Conservation (phyloP, 2,797 vertebrate species). For the Molothrus ater region DNA sequence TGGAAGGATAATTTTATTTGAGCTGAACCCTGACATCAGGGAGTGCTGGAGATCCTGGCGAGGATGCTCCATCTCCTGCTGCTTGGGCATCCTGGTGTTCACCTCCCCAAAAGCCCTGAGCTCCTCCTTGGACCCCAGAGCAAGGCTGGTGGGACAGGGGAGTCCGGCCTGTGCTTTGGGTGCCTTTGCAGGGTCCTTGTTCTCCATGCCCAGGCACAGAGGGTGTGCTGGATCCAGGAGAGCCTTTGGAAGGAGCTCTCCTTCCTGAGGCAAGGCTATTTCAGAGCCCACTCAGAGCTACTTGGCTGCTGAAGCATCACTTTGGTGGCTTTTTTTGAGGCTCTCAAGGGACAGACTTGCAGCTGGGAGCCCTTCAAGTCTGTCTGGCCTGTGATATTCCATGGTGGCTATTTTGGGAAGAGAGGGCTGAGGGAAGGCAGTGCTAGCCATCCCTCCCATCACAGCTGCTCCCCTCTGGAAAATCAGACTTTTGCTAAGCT, state of each 20-base stretch:
- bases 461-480: neutral
- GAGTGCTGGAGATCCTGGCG: neutral
- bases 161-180: neutral
- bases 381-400: slow-evolving; percentile 10
- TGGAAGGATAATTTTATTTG: neutral
- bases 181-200: neutral
- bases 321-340: neutral
- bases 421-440: neutral
- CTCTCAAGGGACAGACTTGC: slow-evolving; percentile 11
- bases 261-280: neutral
- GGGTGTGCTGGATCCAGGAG: neutral
- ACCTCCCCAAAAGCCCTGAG: neutral
- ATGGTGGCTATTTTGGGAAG: slow-evolving; percentile 25
- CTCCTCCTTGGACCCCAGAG: neutral
- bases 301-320: slow-evolving; percentile 24
- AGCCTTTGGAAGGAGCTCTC: neutral
- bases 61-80: neutral
- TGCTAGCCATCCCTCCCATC: neutral
- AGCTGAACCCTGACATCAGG: neutral
- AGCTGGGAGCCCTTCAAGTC: slow-evolving; percentile 58
- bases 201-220: neutral
- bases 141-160: neutral
- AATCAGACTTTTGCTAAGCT: neutral
- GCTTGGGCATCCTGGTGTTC: neutral
- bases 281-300: neutral